These are phyloP conservation scores for Morbakka virulenta DNA, from an alignment of 30 jellyfish, hydroid and myxozoan species.

Conservation along the genomic window DNA sequence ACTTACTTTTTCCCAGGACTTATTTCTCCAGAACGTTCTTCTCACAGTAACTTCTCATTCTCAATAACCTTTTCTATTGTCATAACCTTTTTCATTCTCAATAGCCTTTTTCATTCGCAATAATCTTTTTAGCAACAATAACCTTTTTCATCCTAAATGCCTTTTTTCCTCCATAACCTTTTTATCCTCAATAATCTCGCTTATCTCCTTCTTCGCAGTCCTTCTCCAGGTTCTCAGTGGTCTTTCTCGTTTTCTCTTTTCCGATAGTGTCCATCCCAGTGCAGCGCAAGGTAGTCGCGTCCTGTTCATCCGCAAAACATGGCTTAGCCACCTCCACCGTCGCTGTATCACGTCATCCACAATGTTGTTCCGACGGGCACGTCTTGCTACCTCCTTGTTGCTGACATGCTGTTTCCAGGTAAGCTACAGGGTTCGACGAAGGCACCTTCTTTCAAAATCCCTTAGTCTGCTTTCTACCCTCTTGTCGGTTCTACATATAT, in stretches of 20 bases:
- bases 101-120: no score
- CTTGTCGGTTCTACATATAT: not conserved
- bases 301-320: not conserved
- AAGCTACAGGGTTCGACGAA: not conserved
- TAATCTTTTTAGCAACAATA: no score
- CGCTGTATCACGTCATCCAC: not conserved
- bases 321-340: not conserved
- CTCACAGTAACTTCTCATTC: no score
- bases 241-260: not conserved
- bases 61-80: no score
- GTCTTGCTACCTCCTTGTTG: not conserved
- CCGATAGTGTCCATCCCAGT: not conserved
- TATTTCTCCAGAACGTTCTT: no score
- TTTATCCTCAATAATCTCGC: no score
- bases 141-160: no score
- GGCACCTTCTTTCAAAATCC: not conserved
- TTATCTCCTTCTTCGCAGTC: not conserved
- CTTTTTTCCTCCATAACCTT: no score
- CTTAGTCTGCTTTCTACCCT: not conserved
- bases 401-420: not conserved
- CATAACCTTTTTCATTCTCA: no score
- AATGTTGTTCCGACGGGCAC: not conserved
- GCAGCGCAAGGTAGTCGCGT: not conserved
- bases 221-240: not conserved
- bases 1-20: no score